Evolutionary conservation across 2,113 vertebrate genomes (phyloP).

Genomic region (Orthonyx spaldingii): DNA sequence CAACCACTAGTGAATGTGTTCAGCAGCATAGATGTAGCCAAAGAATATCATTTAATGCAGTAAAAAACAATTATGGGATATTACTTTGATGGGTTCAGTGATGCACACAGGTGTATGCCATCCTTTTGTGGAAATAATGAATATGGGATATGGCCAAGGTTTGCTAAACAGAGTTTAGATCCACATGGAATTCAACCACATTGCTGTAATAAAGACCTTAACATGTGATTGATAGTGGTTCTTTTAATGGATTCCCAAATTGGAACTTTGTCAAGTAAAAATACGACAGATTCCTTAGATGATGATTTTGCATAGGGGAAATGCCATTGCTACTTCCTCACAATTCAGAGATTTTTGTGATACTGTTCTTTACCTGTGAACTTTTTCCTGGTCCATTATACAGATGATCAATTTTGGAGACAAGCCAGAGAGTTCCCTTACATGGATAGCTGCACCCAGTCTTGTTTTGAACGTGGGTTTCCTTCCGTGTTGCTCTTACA

Average conservation of each 20-base stretch:
- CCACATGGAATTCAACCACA: not conserved
- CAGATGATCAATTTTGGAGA: not conserved
- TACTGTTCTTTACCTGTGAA: not conserved
- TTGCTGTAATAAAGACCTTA: not conserved
- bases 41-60: not conserved
- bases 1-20: not conserved
- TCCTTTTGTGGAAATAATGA: not conserved
- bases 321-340: not conserved
- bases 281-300: not conserved
- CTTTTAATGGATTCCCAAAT: not conserved
- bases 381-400: not conserved
- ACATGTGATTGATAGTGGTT: not conserved
- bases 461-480: not conserved
- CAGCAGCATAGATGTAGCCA: not conserved
- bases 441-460: not conserved
- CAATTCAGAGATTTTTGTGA: not conserved
- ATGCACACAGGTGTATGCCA: fast-evolving
- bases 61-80: not conserved
- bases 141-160: not conserved
- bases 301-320: not conserved
- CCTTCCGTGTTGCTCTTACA: not conserved
- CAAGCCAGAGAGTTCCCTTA: not conserved
- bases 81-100: not conserved
- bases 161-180: not conserved
- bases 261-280: not conserved